These are phyloP conservation scores for Chrysogorgia sp. DNA, from an alignment of 92 coral and sea anemone species.

Conservation along the genomic window DNA sequence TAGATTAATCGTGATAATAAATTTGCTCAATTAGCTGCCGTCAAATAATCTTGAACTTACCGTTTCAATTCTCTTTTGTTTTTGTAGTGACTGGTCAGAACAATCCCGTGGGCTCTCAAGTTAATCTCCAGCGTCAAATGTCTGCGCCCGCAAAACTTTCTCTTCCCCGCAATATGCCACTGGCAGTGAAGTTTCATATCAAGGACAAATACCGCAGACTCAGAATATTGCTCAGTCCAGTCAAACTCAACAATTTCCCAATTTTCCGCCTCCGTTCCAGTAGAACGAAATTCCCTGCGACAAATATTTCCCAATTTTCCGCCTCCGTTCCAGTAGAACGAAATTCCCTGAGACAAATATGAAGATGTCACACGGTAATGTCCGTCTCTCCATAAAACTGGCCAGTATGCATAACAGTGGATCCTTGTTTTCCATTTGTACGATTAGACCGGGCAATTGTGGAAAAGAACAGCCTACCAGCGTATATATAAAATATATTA, in stretches of 20 bases:
- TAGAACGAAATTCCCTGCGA: slow-evolving; percentile 1
- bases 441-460: too few relatives aligned
- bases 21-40: slow-evolving; percentile 20
- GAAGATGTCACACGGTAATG: too few relatives aligned
- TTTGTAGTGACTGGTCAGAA: slow-evolving; percentile 20
- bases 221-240: slow-evolving; percentile 12
- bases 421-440: too few relatives aligned
- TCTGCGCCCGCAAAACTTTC: slow-evolving; percentile 73
- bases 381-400: too few relatives aligned
- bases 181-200: slow-evolving; percentile 61
- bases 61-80: too few relatives aligned
- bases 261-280: slow-evolving; percentile 37
- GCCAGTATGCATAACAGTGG: too few relatives aligned
- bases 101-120: slow-evolving; percentile 32
- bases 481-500: too few relatives aligned
- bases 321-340: slow-evolving; percentile 29
- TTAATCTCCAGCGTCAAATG: slow-evolving; percentile 75
- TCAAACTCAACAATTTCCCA: slow-evolving; percentile 27
- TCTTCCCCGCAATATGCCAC: slow-evolving; percentile 67
- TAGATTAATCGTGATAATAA: slow-evolving; percentile 19
- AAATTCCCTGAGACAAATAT: slow-evolving; percentile 24
- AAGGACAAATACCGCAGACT: slow-evolving; percentile 76
- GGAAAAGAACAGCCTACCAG: too few relatives aligned
- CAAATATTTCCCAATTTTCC: slow-evolving; percentile 31
- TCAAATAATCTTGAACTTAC: slow-evolving; percentile 17